Conservation (phyloP, 1,140 invertebrate species). For the Homalodisca vitripennis region DNA sequence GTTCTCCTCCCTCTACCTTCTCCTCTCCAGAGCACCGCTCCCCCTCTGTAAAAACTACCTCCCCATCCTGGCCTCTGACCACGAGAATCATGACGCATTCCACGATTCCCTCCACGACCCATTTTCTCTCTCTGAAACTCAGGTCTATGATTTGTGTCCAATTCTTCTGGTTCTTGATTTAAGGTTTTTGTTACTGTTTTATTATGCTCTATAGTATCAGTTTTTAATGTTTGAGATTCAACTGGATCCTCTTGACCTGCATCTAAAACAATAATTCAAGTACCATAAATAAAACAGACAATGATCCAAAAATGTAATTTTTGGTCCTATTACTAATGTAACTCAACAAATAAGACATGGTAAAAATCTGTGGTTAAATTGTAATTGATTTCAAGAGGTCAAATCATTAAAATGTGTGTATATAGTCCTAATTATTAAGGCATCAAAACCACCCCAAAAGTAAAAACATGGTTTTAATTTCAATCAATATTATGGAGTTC, state of each 20-base stretch:
- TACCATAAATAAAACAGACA: too few relatives aligned
- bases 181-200: background rate
- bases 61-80: background rate
- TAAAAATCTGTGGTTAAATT: too few relatives aligned
- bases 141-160: background rate
- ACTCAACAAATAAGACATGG: too few relatives aligned
- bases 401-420: too few relatives aligned
- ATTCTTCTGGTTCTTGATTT: slow-evolving; percentile 3
- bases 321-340: too few relatives aligned
- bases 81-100: slow-evolving; percentile 1
- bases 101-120: slow-evolving; percentile 21
- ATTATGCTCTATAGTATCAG: background rate
- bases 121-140: slow-evolving; percentile 12
- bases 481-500: too few relatives aligned
- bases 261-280: slow-evolving; percentile 21
- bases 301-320: too few relatives aligned
- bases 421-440: too few relatives aligned
- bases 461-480: too few relatives aligned
- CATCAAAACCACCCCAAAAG: too few relatives aligned
- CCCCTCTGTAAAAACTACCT: background rate
- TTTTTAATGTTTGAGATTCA: slow-evolving; percentile 14
- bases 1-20: slow-evolving; percentile 37
- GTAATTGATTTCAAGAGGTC: too few relatives aligned
- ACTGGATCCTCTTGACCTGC: background rate
- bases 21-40: background rate